Evolutionary conservation across 1,140 invertebrate genomes (phyloP).

Genomic region (Caenorhabditis latens): DNA sequence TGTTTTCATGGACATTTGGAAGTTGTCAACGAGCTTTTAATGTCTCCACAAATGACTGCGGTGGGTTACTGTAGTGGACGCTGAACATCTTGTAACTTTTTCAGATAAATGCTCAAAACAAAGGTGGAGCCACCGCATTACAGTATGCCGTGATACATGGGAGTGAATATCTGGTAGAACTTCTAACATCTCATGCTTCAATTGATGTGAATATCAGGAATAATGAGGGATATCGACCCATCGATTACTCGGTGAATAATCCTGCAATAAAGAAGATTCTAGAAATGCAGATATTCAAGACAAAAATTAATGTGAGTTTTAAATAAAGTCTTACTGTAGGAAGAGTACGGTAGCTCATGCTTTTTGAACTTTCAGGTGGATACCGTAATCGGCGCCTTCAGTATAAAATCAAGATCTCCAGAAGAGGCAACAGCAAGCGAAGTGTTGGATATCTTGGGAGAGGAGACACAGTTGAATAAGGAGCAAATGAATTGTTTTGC

Average conservation of each 20-base stretch:
- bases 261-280: conserved; percentile 55
- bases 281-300: conserved; percentile 22
- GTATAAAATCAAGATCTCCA: conserved; percentile 28
- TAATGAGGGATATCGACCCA: conserved; percentile 69
- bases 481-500: conserved; percentile 69
- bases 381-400: conserved; percentile 4
- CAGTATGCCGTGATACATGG: conserved; percentile 75
- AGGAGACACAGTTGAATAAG: conserved; percentile 67
- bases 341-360: background rate
- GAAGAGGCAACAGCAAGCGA: conserved; percentile 70
- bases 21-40: conserved; percentile 68
- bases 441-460: conserved; percentile 63
- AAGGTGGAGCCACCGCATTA: conserved; percentile 72
- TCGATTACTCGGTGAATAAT: conserved; percentile 72
- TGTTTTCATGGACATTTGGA: conserved; percentile 73
- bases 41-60: conserved; percentile 65
- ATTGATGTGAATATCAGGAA: conserved; percentile 74
- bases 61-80: background rate
- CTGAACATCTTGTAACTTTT: background rate
- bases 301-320: conserved; percentile 32
- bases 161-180: conserved; percentile 72
- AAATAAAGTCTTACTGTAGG: no score
- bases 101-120: conserved; percentile 71
- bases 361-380: background rate
- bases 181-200: conserved; percentile 71